Percentiles rank a stretch among this genome's conserved stretches.
Evolutionary conservation across 2,113 vertebrate genomes (phyloP).

Genomic region (Pholis gunnellus): DNA sequence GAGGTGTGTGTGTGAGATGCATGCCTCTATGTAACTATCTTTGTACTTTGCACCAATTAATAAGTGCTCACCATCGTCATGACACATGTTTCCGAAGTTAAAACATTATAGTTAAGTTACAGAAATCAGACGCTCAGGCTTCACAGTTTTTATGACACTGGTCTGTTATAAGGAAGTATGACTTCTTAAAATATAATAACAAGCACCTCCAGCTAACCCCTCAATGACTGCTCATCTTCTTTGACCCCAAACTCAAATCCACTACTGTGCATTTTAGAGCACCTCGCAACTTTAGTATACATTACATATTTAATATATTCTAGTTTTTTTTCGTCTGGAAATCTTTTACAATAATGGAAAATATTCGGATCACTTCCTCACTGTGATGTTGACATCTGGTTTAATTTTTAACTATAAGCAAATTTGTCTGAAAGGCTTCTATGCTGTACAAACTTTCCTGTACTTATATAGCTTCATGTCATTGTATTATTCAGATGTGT

Average conservation of each 20-base stretch:
- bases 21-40: not conserved
- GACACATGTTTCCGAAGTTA: not conserved
- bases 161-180: not conserved
- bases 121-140: not conserved
- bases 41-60: not conserved
- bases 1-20: not conserved
- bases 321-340: not conserved
- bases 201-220: not conserved
- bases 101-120: not conserved
- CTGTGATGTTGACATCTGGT: not conserved
- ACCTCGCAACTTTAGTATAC: not conserved
- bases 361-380: not conserved
- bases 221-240: not conserved
- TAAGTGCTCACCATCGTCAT: not conserved
- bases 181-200: not conserved
- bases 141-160: not conserved
- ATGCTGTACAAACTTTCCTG: not conserved
- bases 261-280: not conserved
- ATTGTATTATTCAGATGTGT: not conserved
- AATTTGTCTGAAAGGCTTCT: not conserved
- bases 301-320: not conserved
- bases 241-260: not conserved
- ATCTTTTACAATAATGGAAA: not conserved
- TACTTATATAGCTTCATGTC: not conserved
- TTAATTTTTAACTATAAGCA: conserved; percentile 9